A percentile compares a stretch with the other conserved stretches of the same genome.
Evolutionary conservation across 2,888 invertebrate genomes (phyloP).

Genomic region (Siphlonurus alternatus): DNA sequence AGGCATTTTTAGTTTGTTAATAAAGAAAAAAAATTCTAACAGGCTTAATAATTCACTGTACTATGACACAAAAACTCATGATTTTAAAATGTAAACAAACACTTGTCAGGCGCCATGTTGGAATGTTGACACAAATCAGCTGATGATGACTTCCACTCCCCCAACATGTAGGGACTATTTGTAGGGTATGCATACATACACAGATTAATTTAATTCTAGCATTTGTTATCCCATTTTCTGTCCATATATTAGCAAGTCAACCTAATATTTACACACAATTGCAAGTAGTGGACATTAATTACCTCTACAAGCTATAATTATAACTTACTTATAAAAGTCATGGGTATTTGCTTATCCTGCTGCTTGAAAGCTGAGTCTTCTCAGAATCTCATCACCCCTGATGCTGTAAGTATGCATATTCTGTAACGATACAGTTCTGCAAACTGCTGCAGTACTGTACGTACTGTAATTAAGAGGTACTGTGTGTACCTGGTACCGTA

Average conservation of each 20-base stretch:
- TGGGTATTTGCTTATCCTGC: background rate
- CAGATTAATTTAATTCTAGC: too few relatives aligned
- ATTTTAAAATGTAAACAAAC: background rate
- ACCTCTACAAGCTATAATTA: too few relatives aligned
- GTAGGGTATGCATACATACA: too few relatives aligned
- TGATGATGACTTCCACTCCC: too few relatives aligned
- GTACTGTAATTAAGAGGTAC: background rate
- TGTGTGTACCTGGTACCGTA: too few relatives aligned
- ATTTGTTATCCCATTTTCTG: too few relatives aligned
- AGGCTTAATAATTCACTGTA: too few relatives aligned
- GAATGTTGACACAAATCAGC: background rate
- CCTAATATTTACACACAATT: too few relatives aligned
- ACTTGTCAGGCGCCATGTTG: background rate
- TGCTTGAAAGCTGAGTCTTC: background rate
- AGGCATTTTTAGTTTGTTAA: slow-evolving; percentile 3
- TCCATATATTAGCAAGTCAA: too few relatives aligned
- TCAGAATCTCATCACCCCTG: background rate
- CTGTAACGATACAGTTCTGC: background rate
- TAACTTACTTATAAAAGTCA: too few relatives aligned
- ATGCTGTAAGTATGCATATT: background rate
- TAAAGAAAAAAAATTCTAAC: background rate
- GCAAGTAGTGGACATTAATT: too few relatives aligned
- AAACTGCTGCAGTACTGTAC: background rate
- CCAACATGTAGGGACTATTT: too few relatives aligned
- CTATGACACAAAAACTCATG: background rate